Conservation (phyloP, 2,888 invertebrate species). For the Bursaphelenchus okinawaensis region DNA sequence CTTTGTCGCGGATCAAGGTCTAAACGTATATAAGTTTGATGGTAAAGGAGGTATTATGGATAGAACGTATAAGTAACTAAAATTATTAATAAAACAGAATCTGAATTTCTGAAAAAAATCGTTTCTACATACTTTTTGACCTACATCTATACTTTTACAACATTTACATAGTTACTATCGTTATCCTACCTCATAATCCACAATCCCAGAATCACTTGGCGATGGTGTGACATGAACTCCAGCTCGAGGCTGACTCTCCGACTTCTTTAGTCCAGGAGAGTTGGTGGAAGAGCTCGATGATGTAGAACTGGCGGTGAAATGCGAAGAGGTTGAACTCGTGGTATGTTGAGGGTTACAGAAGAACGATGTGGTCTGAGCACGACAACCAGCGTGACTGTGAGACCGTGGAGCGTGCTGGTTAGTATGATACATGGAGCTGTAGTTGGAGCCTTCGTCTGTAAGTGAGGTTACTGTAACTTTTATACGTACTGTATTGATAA, state of each 20-base stretch:
- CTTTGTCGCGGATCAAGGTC: constrained; percentile 53
- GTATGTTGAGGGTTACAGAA: background rate
- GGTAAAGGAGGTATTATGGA: background rate
- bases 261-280: constrained; percentile 12
- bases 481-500: too few relatives aligned
- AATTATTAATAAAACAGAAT: too few relatives aligned
- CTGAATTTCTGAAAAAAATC: too few relatives aligned
- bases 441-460: background rate
- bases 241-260: constrained; percentile 13
- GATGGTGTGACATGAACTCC: constrained; percentile 51
- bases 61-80: too few relatives aligned
- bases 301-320: background rate
- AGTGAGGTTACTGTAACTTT: too few relatives aligned
- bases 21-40: constrained; percentile 16
- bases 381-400: background rate
- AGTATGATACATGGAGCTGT: background rate
- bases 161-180: background rate
- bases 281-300: constrained; percentile 7
- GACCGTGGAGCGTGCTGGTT: background rate
- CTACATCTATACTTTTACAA: too few relatives aligned
- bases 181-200: constrained; percentile 46
- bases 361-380: background rate
- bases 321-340: constrained; percentile 1
- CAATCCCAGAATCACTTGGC: constrained; percentile 54
- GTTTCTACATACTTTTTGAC: too few relatives aligned